Conservation (phyloP, 2,888 invertebrate species). For the Rhimphoctona megacephalus region DNA sequence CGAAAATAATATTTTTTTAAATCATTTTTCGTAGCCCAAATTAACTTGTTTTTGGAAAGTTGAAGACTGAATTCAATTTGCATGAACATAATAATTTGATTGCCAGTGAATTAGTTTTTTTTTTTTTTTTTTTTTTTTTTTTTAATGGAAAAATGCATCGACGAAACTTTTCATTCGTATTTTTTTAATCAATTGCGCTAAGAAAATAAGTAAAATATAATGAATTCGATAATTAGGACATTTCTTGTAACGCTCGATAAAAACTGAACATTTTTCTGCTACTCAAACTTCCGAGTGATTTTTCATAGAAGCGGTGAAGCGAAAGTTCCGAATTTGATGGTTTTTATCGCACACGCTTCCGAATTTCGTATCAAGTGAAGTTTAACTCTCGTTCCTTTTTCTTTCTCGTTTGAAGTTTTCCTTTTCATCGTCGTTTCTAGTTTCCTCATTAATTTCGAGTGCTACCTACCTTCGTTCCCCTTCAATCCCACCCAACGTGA, state of each 20-base stretch:
- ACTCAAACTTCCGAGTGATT: neutral
- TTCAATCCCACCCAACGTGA: slow-evolving; percentile 8
- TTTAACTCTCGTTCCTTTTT: slow-evolving; percentile 32
- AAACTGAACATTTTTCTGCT: neutral
- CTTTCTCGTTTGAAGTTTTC: slow-evolving; percentile 36
- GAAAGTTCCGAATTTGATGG: slow-evolving; percentile 15
- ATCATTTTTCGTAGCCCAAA: too few relatives aligned
- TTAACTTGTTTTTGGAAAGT: too few relatives aligned
- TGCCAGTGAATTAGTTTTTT: too few relatives aligned
- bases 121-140: too few relatives aligned
- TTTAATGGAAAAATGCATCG: too few relatives aligned
- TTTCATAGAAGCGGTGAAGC: neutral
- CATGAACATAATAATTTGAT: too few relatives aligned
- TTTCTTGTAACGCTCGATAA: neutral
- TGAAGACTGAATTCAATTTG: too few relatives aligned
- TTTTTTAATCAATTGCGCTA: too few relatives aligned
- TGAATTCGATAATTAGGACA: too few relatives aligned
- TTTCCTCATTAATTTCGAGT: slow-evolving; percentile 60
- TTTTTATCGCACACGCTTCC: neutral
- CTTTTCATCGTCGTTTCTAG: slow-evolving; percentile 43
- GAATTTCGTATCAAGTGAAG: neutral
- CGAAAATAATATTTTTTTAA: too few relatives aligned
- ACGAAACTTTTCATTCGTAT: too few relatives aligned
- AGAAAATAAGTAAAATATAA: too few relatives aligned
- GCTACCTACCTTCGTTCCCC: neutral